Evolutionary conservation across 2,797 vertebrate genomes (phyloP), one percentile per base, ranked within the genome.

Genomic region (Brotula barbata): DNA sequence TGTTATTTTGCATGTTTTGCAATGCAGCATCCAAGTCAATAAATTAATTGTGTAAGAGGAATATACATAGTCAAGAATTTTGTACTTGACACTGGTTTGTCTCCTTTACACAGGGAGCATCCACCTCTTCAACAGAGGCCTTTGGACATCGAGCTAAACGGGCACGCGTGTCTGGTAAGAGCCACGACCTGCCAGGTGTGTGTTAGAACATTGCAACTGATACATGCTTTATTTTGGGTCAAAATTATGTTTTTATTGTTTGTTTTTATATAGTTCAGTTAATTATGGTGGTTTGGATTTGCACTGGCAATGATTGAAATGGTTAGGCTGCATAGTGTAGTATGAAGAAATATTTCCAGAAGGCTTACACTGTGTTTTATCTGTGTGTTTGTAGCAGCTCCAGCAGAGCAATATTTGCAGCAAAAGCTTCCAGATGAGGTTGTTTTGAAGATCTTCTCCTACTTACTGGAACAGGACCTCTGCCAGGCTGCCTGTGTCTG

Each of bases 341-440:
- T 67, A 16, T 66, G 28, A 48, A 64, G 33, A 6, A 13, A 22
- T 21, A 21, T 63, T 59, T 33, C 36, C 34, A 21, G 55, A 6
- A 58, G 23, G 55, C 62, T 80, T 57, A 69, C 17, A 41, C 34
- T 48, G 8, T 44, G 13, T 23, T 55, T 9, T 49, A 6, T 64
- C 6, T 71, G 21, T 66, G 17, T 23, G 2, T 59, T 22, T 19
- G 19, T 83, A 97, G 96, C 95, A 89, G 96, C 97, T 68, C 96
- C 96, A 87, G 97, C 97, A 85, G 97, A 99, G 87, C 97, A 99
- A 3, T 99, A 99, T 88, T 94, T 99, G 89, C 97, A 99, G 87
- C 96, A 98, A 88, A 99, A 99, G 87, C 89, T 99, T 78, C 97
- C 97, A 80, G 97, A 99, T 90, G 97, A 99, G 89, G 97, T 99